Evolutionary conservation across 1,140 invertebrate species (phyloP), one percentile per base, ranked within the genome.

Genomic region (Rhyzopertha dominica): DNA sequence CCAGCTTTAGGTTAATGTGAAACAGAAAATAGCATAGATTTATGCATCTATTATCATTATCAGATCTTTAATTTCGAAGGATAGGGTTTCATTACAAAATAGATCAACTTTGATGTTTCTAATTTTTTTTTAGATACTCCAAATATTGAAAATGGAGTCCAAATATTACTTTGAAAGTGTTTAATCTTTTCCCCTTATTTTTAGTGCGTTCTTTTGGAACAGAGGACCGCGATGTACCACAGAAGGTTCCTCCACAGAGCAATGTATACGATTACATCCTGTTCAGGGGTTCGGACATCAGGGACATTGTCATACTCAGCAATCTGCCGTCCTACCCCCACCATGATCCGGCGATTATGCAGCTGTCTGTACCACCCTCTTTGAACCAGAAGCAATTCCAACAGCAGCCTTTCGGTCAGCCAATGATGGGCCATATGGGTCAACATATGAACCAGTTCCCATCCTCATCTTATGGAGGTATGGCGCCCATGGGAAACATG

Each of bases 201-300:
- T 19, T 73, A 99, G 96, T 99, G 39, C 82, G 92, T 54, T 98
- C 95, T 4, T 99, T 96, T 79, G 96, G 96, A 19, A 99, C 96
- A 19, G 96, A 99, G 74, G 93, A 98, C 65, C 76, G 96, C 26
- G 89, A 92, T 49, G 90, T 92, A 16, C 87, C 92, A 63, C 87
- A 87, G 65, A 91, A 90, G 43, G 93, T 99, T 24, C 84, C 89
- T 28, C 87, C 94, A 28, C 87, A 96, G 65, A 93, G 92, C 74
- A 94, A 98, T 71, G 84, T 99, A 23, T 99, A 98, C 73, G 96
- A 99, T 62, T 98, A 95, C 68, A 99, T 99, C 54, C 82, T 99
- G 37, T 99, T 99, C 72, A 76, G 95, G 51, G 96, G 95, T 19
- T 85, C 89, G 54, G 96, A 99, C 69, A 99, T 99, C 61, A 99